phyloP scores from a whole-genome alignment of 2,113 vertebrate species.

The Spea bombifrons region DNA sequence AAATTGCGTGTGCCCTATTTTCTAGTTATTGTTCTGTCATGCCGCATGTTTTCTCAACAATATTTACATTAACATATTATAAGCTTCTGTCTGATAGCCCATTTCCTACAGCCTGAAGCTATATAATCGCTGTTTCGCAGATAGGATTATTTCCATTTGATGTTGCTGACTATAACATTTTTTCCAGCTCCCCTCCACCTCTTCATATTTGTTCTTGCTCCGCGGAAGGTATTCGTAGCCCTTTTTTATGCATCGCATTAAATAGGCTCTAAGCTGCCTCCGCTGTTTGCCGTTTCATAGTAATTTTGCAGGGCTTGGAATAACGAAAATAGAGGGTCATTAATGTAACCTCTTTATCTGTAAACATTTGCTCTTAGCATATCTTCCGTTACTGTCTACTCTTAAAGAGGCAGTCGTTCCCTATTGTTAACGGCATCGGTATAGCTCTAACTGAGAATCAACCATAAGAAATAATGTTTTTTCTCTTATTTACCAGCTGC shows the following conservation, averaged over 20 bases:
- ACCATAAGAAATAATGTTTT: no score
- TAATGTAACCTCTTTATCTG: background rate
- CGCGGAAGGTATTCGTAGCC: background rate
- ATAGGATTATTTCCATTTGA: constrained; percentile 1
- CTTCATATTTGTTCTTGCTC: background rate
- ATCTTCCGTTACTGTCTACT: no score
- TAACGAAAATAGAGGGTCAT: background rate
- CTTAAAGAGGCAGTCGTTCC: no score
- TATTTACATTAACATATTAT: constrained; percentile 22
- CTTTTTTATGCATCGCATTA: background rate
- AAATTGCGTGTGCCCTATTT: constrained; percentile 23
- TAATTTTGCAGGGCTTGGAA: background rate
- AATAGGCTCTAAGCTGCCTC: background rate
- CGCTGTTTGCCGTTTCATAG: background rate
- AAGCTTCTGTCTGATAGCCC: constrained; percentile 17
- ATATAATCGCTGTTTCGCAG: constrained; percentile 16
- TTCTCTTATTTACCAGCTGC: no score
- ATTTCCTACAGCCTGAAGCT: constrained; percentile 12
- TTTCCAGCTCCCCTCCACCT: background rate
- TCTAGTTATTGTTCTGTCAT: constrained; percentile 23
- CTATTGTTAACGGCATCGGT: no score
- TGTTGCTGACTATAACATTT: constrained; percentile 10
- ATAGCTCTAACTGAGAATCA: no score
- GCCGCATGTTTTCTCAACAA: constrained; percentile 18
- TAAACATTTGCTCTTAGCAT: no score